Percentiles rank a stretch among this genome's conserved stretches.
phyloP scores from a whole-genome alignment of 2,797 vertebrate genomes.

The Vultur gryphus region DNA sequence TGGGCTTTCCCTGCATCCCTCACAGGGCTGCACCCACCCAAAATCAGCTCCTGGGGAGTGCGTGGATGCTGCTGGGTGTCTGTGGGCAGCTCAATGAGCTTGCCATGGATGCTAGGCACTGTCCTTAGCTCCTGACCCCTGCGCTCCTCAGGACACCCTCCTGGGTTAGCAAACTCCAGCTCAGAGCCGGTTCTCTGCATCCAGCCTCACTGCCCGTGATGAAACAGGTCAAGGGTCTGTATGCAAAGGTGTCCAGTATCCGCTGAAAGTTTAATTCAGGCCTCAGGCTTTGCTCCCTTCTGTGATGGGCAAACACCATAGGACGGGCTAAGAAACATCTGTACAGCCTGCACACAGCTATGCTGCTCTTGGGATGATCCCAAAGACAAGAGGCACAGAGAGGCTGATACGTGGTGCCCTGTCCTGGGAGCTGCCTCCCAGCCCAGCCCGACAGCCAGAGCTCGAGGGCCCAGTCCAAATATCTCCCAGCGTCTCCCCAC shows the following conservation, averaged over 20 bases:
- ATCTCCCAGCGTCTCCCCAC: not conserved
- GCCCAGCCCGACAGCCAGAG: not conserved
- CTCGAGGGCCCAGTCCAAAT: not conserved
- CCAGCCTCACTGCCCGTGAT: not conserved
- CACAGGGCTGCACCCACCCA: accelerated
- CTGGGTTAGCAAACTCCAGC: not conserved
- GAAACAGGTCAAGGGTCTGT: accelerated
- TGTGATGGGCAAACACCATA: accelerated
- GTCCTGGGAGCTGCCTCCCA: not conserved
- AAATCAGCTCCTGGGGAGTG: not conserved
- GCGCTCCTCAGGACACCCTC: not conserved
- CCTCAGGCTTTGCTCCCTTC: not conserved
- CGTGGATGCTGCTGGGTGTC: accelerated
- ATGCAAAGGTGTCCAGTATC: not conserved
- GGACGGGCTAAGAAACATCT: not conserved
- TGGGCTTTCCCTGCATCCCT: not conserved
- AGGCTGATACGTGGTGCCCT: not conserved
- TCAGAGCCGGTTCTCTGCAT: not conserved
- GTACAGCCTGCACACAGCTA: not conserved
- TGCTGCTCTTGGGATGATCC: not conserved
- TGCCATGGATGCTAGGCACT: accelerated
- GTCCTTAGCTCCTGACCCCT: not conserved
- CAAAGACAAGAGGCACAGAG: not conserved
- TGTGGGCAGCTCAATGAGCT: accelerated
- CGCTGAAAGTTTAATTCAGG: no score